Percentiles rank a stretch among this genome's conserved stretches.
phyloP scores from a whole-genome alignment of 2,113 vertebrate genomes.

The Cariama cristata region DNA sequence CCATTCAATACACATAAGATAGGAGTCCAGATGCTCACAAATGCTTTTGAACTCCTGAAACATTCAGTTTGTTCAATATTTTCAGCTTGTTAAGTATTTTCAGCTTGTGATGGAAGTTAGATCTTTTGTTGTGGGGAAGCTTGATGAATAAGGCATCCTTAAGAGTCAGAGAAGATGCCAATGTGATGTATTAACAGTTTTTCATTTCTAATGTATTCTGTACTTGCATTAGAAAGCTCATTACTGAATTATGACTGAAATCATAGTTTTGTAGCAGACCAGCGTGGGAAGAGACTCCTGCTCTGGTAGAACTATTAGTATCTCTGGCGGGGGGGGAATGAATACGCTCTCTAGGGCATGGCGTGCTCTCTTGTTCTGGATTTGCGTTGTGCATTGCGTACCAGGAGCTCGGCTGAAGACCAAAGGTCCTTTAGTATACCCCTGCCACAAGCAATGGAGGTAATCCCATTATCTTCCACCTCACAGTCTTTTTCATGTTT shows the following conservation, averaged over 20 bases:
- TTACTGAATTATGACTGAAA: background rate
- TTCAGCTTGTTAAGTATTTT: background rate
- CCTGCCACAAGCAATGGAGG: background rate
- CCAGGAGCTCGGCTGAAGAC: background rate
- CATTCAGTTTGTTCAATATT: background rate
- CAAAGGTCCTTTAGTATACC: background rate
- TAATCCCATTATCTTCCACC: background rate
- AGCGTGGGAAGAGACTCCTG: background rate
- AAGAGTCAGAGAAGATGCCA: background rate
- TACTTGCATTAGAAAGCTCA: background rate
- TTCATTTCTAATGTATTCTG: background rate
- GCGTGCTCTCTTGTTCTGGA: background rate
- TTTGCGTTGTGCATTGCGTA: background rate
- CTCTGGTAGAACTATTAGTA: background rate
- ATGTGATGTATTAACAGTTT: background rate
- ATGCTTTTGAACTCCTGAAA: background rate
- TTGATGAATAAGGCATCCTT: background rate
- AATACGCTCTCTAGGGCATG: background rate
- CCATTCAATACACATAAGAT: fast-evolving
- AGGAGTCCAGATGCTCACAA: background rate
- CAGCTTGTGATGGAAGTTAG: background rate
- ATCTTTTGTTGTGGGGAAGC: background rate
- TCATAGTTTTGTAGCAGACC: background rate
- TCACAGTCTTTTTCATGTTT: background rate
- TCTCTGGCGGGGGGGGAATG: background rate